Base-by-base conservation (phyloP, 2,113 vertebrate genomes). In the Cinclus mexicanus region DNA sequence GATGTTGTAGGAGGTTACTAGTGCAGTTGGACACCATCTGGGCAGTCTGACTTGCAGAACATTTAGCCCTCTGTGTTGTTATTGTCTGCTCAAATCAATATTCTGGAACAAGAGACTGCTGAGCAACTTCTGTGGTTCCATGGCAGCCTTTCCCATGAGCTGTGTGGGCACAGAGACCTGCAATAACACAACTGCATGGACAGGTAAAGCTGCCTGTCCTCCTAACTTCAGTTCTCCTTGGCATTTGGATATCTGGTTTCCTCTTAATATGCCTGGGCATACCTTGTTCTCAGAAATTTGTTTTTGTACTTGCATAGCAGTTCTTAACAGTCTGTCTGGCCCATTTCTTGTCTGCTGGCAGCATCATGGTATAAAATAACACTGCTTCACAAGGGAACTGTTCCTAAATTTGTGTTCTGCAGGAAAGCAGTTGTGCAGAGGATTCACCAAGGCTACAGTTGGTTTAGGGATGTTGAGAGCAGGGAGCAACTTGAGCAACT, bases 111-210 rank as follows among this genome's bases (percentile, higher is more conserved):
- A 14, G 64, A 63, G 31, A 14, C 80, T 49, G 56, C 61, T 24
- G 65, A 46, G 74, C 81, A 41, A 3, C n/a, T 84, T 31, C 39
- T 74, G 69, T 2, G 0, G 0, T 33, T 52, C 41, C 0, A 0
- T 49, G 23, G 33, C 49, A 29, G 49, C 57, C 61, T 75, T 83
- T 56, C 31, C 74, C 41, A 5, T 8, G 11, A n/a, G 31, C 41
- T 85, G 0, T 41, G 41, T 60, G 50, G 35, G 72, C 47, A 42
- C 28, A 59, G 60, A 49, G 26, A 49, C 16, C 31, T 78, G 52
- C 72, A 37, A 6, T 14, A 65, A 29, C 47, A 42, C 25, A 42
- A 10, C 37, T 63, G 26, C 49, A 1, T 21, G 31, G 44, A 37
- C 35, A 37, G 35, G 55, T 61, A 50, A 85, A 75, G 41, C 74